A percentile compares a stretch with the other conserved stretches of the same genome.
Evolutionary conservation across 2,888 invertebrate genomes (phyloP).

Genomic region (Microctonus brassicae): DNA sequence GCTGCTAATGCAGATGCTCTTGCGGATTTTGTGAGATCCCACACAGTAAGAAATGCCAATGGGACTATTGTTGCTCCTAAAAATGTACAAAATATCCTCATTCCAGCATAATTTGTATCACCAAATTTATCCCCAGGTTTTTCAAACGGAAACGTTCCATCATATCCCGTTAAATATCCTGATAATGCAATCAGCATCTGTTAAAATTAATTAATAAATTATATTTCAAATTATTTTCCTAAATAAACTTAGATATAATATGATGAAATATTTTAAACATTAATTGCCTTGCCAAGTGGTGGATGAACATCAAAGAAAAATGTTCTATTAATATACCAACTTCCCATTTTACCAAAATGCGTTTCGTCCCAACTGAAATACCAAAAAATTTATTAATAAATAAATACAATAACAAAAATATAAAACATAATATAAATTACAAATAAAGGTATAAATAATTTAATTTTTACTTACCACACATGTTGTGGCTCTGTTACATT

Average conservation of each 20-base stretch:
- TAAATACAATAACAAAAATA: slow-evolving; percentile 1
- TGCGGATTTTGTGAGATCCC: slow-evolving; percentile 89
- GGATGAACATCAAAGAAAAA: slow-evolving; percentile 99
- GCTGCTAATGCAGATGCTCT: slow-evolving; percentile 85
- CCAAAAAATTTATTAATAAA: slow-evolving; percentile 28
- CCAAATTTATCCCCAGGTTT: slow-evolving; percentile 97
- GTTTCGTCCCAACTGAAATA: slow-evolving; percentile 94
- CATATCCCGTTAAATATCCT: slow-evolving; percentile 92
- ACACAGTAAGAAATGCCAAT: slow-evolving; percentile 86
- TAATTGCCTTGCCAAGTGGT: slow-evolving; percentile 90
- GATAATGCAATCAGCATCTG: slow-evolving; percentile 96
- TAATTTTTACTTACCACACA: slow-evolving; percentile 83
- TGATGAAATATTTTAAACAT: background rate
- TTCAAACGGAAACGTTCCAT: slow-evolving; percentile 94
- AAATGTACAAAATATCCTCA: slow-evolving; percentile 93
- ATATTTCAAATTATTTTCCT: slow-evolving; percentile 28
- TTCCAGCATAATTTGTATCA: slow-evolving; percentile 89
- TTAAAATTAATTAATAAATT: slow-evolving; percentile 52
- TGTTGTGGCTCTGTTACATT: slow-evolving; percentile 93
- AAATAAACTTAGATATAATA: background rate
- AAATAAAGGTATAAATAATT: background rate
- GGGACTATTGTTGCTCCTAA: slow-evolving; percentile 90
- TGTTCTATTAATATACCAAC: slow-evolving; percentile 97
- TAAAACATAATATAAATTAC: too few species aligned
- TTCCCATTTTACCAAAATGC: slow-evolving; percentile 99